A percentile compares a stretch with the other conserved stretches of the same genome.
phyloP scores from a whole-genome alignment of 2,888 invertebrate species.

The Diarsia dahlii region DNA sequence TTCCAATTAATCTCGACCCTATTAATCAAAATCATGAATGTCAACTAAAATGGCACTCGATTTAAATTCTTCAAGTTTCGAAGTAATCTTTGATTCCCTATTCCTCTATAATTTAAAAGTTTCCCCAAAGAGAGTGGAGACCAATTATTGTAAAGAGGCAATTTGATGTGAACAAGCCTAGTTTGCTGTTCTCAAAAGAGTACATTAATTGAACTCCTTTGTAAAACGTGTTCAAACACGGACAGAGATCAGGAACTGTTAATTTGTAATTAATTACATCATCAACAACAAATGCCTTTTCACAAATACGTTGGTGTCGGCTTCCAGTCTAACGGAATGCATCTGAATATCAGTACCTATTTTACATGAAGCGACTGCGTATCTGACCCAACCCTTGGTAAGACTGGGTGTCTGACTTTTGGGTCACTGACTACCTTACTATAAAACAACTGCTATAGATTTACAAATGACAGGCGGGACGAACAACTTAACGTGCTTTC shows the following conservation, averaged over 20 bases:
- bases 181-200: slow-evolving; percentile 79
- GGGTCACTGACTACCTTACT: not conserved
- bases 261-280: not conserved
- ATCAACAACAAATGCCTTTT: not conserved
- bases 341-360: not conserved
- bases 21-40: slow-evolving; percentile 43
- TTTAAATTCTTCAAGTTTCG: slow-evolving; percentile 55
- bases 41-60: slow-evolving; percentile 48
- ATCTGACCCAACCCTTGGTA: not conserved
- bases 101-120: slow-evolving; percentile 74
- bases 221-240: slow-evolving; percentile 38
- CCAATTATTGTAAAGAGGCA: slow-evolving; percentile 83
- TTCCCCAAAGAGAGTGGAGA: slow-evolving; percentile 76
- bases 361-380: not conserved
- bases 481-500: not conserved
- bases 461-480: not conserved
- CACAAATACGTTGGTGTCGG: not conserved
- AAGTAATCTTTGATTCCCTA: slow-evolving; percentile 58
- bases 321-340: not conserved
- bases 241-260: not conserved
- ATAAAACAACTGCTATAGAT: not conserved
- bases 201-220: slow-evolving; percentile 77
- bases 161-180: slow-evolving; percentile 75
- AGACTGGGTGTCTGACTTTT: not conserved
- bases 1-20: slow-evolving; percentile 44